These are phyloP conservation scores for Anthoscopus minutus DNA, from an alignment of 2,113 vertebrate species.

Conservation along the genomic window DNA sequence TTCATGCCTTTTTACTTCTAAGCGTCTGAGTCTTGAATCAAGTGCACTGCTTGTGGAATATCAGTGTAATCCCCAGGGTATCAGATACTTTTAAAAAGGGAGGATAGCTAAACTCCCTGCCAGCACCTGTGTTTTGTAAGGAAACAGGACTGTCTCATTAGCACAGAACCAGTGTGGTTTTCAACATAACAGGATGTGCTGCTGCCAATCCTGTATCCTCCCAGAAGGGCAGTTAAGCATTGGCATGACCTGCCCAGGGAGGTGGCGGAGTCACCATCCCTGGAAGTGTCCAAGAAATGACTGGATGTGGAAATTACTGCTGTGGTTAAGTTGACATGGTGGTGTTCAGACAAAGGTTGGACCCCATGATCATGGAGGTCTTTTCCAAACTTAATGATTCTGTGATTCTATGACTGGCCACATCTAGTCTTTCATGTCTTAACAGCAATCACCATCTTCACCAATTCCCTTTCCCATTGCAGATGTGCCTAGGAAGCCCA, in stretches of 20 bases:
- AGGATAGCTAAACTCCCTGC: background rate
- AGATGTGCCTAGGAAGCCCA: background rate
- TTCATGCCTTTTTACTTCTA: background rate
- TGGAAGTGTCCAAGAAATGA: background rate
- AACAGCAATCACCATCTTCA: background rate
- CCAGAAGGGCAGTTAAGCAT: background rate
- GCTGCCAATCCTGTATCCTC: background rate
- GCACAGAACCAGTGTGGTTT: background rate
- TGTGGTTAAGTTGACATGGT: background rate
- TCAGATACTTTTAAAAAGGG: background rate
- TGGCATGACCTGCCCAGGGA: background rate
- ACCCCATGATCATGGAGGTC: background rate
- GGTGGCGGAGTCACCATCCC: background rate
- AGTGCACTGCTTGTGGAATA: background rate
- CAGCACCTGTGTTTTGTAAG: background rate
- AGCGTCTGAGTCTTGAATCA: background rate
- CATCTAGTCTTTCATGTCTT: background rate
- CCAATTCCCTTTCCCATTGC: background rate
- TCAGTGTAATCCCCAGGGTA: background rate
- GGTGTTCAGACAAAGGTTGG: background rate
- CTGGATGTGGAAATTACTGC: background rate
- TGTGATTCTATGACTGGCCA: background rate
- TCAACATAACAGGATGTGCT: background rate
- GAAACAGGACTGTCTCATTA: background rate
- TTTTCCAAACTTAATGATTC: background rate